A percentile compares a stretch with the other conserved stretches of the same genome.
Evolutionary conservation across 2,888 invertebrate genomes (phyloP).

Genomic region (Orthosia gothica): DNA sequence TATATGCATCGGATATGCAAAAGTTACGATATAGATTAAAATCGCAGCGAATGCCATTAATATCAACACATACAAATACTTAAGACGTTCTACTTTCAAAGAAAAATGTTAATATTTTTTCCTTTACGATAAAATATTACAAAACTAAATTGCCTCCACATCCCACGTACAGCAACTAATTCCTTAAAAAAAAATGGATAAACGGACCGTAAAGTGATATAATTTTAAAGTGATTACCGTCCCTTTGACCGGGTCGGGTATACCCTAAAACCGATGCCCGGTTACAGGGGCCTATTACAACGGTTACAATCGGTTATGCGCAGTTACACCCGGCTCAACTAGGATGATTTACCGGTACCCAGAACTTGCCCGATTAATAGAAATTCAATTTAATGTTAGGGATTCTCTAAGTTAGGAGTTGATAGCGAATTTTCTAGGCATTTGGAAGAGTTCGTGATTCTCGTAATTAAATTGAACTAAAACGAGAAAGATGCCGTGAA

Average conservation of each 20-base stretch:
- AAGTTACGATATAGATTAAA: no score
- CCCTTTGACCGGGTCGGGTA: conserved; percentile 62
- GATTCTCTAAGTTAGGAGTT: conserved; percentile 15
- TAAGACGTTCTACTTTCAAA: not conserved
- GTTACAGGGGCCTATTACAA: conserved; percentile 56
- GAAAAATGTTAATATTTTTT: not conserved
- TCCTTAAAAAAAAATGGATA: conserved; percentile 45
- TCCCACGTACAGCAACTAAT: conserved; percentile 17
- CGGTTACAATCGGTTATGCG: conserved; percentile 66
- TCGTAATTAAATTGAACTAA: not conserved
- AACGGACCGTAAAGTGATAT: conserved; percentile 61
- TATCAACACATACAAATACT: not conserved
- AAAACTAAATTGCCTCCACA: conserved; percentile 25
- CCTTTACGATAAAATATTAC: conserved; percentile 4
- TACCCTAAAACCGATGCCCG: conserved; percentile 65
- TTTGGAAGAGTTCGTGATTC: no score
- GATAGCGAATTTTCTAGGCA: conserved; percentile 9
- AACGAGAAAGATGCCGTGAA: not conserved
- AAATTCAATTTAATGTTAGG: conserved; percentile 71
- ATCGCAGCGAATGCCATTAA: not conserved
- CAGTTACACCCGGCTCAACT: conserved; percentile 71
- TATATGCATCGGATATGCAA: no score
- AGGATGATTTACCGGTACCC: conserved; percentile 73
- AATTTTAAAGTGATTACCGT: conserved; percentile 71
- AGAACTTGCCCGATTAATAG: conserved; percentile 77